Conservation (phyloP, 2,888 invertebrate genomes). For the Chymomyza procnemis region DNA sequence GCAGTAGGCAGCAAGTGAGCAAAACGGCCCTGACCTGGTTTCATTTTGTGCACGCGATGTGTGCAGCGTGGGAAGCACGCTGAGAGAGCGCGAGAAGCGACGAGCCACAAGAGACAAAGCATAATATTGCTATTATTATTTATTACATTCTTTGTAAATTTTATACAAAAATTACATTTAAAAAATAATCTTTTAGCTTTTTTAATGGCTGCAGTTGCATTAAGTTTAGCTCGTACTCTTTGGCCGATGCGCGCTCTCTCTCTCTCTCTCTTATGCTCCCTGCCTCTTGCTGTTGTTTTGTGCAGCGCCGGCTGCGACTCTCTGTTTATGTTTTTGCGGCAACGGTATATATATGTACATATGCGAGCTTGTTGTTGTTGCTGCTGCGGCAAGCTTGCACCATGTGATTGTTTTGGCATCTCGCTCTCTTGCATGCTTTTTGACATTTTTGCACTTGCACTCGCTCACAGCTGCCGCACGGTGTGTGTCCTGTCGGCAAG, state of each 20-base stretch:
- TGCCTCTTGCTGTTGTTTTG: conserved; percentile 16
- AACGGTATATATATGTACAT: conserved; percentile 32
- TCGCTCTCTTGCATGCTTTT: conserved; percentile 53
- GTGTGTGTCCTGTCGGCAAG: conserved; percentile 26
- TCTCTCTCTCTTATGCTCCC: conserved; percentile 6
- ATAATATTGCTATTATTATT: not conserved
- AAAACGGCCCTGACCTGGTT: conserved; percentile 78
- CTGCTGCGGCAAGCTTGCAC: conserved; percentile 56
- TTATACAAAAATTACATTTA: not conserved
- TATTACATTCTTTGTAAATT: not conserved
- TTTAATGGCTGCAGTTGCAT: not conserved
- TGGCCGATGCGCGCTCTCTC: conserved; percentile 28
- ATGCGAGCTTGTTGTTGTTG: conserved; percentile 15
- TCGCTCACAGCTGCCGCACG: not conserved
- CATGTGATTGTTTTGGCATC: conserved; percentile 65
- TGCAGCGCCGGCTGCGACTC: conserved; percentile 39
- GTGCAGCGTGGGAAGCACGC: conserved; percentile 59
- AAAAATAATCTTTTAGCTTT: not conserved
- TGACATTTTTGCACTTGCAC: conserved; percentile 2
- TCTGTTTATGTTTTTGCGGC: conserved; percentile 74
- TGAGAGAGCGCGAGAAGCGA: conserved; percentile 24
- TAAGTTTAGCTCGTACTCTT: not conserved
- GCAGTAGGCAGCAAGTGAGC: conserved; percentile 64
- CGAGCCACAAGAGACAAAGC: conserved; percentile 44
- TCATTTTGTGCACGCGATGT: conserved; percentile 58